Conservation (phyloP, 2,888 invertebrate species). For the Andrena fulva region DNA sequence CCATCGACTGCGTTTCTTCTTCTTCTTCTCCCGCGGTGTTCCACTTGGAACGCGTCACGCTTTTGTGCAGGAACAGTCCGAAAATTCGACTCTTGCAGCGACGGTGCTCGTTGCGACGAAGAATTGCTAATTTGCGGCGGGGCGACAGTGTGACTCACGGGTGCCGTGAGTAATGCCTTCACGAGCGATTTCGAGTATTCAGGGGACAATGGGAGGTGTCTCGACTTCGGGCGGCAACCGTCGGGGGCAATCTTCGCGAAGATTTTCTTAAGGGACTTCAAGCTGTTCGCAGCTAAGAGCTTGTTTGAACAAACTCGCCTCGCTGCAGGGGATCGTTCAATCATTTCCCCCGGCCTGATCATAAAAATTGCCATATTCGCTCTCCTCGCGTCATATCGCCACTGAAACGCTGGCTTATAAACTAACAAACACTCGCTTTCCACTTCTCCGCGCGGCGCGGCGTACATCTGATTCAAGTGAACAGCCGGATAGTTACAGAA, state of each 20-base stretch:
- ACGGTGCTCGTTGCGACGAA: neutral
- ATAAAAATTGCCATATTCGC: neutral
- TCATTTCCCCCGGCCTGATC: neutral
- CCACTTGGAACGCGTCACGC: neutral
- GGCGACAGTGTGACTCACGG: conserved; percentile 8
- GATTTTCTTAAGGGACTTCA: too few relatives aligned
- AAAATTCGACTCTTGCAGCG: conserved; percentile 15
- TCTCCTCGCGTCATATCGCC: neutral
- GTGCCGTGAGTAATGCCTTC: neutral
- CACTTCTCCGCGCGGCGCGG: too few relatives aligned
- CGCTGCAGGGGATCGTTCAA: neutral
- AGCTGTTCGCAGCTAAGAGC: too few relatives aligned
- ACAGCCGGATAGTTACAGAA: too few relatives aligned
- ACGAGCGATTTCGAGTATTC: neutral
- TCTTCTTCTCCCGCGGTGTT: neutral
- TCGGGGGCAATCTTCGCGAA: too few relatives aligned
- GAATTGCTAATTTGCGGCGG: conserved; percentile 5
- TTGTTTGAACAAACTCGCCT: too few relatives aligned
- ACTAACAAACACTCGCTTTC: too few relatives aligned
- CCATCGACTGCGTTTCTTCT: neutral
- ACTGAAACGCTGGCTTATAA: neutral
- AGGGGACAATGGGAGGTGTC: neutral
- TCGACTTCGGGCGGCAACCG: too few relatives aligned
- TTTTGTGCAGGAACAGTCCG: neutral
- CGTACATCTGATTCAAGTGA: too few relatives aligned